Percentiles rank a stretch among this genome's conserved stretches.
These are phyloP conservation scores for Stenurella melanura DNA, from an alignment of 2,888 invertebrate species.

Conservation along the genomic window DNA sequence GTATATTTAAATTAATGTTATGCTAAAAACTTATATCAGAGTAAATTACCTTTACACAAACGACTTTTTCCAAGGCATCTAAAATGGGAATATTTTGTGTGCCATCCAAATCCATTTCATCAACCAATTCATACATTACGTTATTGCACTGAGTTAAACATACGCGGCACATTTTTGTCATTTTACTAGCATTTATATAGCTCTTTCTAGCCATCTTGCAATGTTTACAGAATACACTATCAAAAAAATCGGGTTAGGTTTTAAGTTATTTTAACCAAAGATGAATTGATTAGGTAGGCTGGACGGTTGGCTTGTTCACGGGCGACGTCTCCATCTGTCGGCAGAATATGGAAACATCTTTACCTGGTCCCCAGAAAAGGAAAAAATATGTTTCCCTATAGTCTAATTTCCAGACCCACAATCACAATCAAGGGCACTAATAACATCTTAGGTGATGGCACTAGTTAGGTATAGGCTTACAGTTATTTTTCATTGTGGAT, in stretches of 20 bases:
- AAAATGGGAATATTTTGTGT: constrained; percentile 39
- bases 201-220: constrained; percentile 22
- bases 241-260: constrained; percentile 26
- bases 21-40: background rate
- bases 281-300: too few species aligned
- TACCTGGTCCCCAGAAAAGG: too few species aligned
- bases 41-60: constrained; percentile 42
- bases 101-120: constrained; percentile 37
- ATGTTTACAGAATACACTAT: constrained; percentile 26
- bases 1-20: constrained; percentile 8
- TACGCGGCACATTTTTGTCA: constrained; percentile 48
- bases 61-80: constrained; percentile 47
- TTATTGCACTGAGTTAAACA: constrained; percentile 50
- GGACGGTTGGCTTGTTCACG: too few species aligned
- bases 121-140: constrained; percentile 48
- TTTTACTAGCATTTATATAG: constrained; percentile 36
- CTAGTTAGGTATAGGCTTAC: too few species aligned
- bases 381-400: too few species aligned
- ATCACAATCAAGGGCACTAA: too few species aligned
- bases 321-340: too few species aligned
- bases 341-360: too few species aligned
- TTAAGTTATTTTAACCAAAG: background rate
- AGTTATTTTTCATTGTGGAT: too few species aligned
- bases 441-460: too few species aligned
- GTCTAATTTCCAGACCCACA: too few species aligned